Conservation (phyloP, 2,113 vertebrate genomes). For the Sorex araneus region DNA sequence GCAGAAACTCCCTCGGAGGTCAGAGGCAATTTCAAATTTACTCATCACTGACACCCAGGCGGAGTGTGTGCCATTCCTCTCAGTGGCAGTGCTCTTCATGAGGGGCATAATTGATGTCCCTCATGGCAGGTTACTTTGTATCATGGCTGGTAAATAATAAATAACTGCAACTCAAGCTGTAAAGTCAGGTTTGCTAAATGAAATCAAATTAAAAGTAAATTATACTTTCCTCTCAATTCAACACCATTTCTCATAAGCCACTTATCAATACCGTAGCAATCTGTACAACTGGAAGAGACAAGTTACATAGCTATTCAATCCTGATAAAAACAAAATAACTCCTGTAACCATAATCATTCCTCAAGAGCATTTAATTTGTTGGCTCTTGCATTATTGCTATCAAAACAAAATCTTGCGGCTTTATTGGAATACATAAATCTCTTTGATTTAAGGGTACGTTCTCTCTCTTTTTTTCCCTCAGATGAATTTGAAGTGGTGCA, state of each 20-base stretch:
- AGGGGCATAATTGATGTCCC: conserved; percentile 49
- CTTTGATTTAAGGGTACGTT: conserved; percentile 78
- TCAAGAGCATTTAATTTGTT: conserved; percentile 82
- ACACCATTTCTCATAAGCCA: conserved; percentile 78
- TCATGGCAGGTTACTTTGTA: conserved; percentile 64
- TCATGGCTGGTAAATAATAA: conserved; percentile 75
- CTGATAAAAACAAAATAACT: conserved; percentile 74
- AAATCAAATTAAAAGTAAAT: conserved; percentile 82
- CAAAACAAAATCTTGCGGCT: conserved; percentile 80
- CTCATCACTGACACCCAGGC: conserved; percentile 46
- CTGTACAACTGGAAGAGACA: conserved; percentile 65
- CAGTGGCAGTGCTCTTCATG: conserved; percentile 18
- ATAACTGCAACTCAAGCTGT: conserved; percentile 69
- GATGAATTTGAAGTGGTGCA: conserved; percentile 72
- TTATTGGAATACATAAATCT: conserved; percentile 80
- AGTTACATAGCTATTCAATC: conserved; percentile 66
- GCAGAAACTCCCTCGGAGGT: conserved; percentile 56
- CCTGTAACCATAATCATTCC: conserved; percentile 79
- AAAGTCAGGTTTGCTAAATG: conserved; percentile 70
- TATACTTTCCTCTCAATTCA: conserved; percentile 45
- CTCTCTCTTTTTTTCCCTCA: conserved; percentile 66
- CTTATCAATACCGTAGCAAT: conserved; percentile 64
- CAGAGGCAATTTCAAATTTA: conserved; percentile 74
- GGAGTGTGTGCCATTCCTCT: neutral
- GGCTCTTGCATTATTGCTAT: conserved; percentile 79